phyloP scores from a whole-genome alignment of 2,797 vertebrate genomes.

The Xerus rutilus region DNA sequence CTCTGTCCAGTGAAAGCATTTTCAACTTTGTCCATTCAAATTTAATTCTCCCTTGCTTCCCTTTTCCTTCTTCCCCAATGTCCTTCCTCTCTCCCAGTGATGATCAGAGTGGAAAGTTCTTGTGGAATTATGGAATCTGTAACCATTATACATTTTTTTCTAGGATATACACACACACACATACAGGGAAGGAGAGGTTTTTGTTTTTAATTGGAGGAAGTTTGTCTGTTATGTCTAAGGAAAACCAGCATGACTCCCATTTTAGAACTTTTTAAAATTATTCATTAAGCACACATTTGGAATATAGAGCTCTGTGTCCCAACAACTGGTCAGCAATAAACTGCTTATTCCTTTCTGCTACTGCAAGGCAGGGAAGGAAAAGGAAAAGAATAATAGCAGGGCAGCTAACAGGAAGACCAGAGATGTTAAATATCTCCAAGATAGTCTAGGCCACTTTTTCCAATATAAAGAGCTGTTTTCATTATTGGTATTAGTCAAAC shows the following conservation, averaged over 20 bases:
- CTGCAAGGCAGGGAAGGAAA: neutral
- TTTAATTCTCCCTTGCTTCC: conserved; percentile 10
- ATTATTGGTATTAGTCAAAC: neutral
- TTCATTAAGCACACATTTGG: neutral
- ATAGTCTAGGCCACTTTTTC: neutral
- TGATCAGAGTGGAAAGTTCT: neutral
- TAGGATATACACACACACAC: neutral
- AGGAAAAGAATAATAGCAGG: neutral
- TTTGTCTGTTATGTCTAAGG: conserved; percentile 16
- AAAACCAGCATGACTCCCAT: conserved; percentile 22
- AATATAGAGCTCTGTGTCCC: neutral
- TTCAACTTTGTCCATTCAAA: neutral
- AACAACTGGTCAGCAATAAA: neutral
- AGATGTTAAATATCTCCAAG: neutral
- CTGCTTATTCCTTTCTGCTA: neutral
- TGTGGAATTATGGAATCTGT: neutral
- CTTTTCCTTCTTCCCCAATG: conserved; percentile 27
- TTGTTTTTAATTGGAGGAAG: neutral
- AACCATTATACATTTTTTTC: neutral
- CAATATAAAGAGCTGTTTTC: neutral
- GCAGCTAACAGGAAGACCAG: neutral
- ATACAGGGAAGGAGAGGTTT: no score
- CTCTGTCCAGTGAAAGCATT: conserved; percentile 24
- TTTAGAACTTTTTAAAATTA: conserved; percentile 49
- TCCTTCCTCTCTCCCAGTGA: neutral